Evolutionary conservation across 2,888 invertebrate species (phyloP), one percentile per base, ranked within the genome.

Genomic region (Drosophila demipolita): DNA sequence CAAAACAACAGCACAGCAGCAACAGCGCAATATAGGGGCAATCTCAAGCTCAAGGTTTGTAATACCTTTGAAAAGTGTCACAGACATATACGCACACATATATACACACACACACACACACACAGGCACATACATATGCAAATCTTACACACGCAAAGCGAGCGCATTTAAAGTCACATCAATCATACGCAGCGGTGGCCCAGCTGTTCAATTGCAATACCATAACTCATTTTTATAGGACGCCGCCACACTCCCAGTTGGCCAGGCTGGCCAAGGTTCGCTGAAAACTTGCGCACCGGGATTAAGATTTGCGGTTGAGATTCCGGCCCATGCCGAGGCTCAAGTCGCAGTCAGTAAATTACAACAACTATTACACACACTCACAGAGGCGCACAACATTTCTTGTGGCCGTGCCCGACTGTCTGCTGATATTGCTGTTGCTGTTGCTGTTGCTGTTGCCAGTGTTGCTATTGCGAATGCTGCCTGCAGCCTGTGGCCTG

Each of bases 201-300:
- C 86, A 90, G 88, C 90, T 88, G 90, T 90, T 87, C 88, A 83
- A 84, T 90, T 80, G 87, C 90, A 88, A 88, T 88, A 83, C 72
- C 79, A 88, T 90, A 89, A 90, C 72, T 90, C 91, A 90, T 85
- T 84, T 88, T 87, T 90, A 90, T 87, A 89, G 86, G 88, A 84
- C 89, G 80, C 77, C 77, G 73, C 78, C 75, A 75, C 75, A 55
- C 73, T 69, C 73, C 63, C 68, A 73, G 65, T 73, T 71, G 69
- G 68, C 35, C 75, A 64, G 12, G 55, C 8, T 55, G 38, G 36
- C 26, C 49, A 12, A 55, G 40, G 88, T 89, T 91, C 90, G 90
- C 82, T 91, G 90, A 90, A 90, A 90, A 89, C 88, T 78, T 83
- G 88, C 91, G 82, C 90, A 80, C 91, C 91, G 87, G 91, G 91